Conservation (phyloP, 2,113 vertebrate species). For the Pteruthius melanotis region DNA sequence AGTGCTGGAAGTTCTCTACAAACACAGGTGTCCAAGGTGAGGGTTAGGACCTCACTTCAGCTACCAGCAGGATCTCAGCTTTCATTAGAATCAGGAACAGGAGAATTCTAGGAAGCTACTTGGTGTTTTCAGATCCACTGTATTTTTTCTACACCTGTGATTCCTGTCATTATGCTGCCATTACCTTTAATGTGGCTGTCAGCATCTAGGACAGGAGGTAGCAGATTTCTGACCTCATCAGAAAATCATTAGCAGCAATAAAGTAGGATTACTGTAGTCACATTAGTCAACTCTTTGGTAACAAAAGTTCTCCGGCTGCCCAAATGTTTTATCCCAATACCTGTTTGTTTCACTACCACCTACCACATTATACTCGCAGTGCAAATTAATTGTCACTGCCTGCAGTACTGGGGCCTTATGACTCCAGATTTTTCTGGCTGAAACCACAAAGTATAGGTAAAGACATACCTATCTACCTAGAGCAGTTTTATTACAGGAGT, state of each 20-base stretch:
- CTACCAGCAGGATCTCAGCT: not conserved
- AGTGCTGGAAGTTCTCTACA: conserved; percentile 71
- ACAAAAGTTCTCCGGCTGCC: not conserved
- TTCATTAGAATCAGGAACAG: not conserved
- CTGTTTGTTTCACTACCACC: not conserved
- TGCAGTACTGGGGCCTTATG: not conserved
- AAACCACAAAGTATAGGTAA: not conserved
- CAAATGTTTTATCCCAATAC: not conserved
- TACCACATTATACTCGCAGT: not conserved
- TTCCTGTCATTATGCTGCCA: not conserved
- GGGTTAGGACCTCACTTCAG: not conserved
- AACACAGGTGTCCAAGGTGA: not conserved
- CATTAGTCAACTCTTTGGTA: not conserved
- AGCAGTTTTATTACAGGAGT: accelerated
- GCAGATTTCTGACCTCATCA: not conserved
- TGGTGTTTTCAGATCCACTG: not conserved
- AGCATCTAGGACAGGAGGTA: not conserved
- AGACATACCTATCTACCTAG: accelerated
- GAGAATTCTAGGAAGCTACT: not conserved
- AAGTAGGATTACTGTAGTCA: not conserved
- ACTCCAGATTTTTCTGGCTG: not conserved
- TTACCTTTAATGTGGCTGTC: not conserved
- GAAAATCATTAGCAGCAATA: not conserved
- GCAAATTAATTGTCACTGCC: not conserved
- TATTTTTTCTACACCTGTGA: not conserved